Conservation (phyloP, 1,140 invertebrate species). For the Nasonia vitripennis region DNA sequence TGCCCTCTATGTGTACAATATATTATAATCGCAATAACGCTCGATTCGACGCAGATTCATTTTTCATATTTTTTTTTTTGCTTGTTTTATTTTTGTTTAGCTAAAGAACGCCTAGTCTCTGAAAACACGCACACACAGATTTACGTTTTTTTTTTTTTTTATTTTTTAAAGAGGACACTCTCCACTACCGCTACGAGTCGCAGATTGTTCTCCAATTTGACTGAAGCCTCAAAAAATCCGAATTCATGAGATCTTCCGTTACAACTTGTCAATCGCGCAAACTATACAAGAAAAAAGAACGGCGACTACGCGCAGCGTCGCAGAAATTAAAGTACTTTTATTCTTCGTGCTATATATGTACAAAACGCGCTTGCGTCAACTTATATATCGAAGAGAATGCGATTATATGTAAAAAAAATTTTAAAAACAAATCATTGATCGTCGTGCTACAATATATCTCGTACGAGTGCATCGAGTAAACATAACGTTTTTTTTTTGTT, state of each 20-base stretch:
- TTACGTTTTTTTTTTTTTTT: background rate
- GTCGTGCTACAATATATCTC: background rate
- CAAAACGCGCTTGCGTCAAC: background rate
- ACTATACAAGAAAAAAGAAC: background rate
- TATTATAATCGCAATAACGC: background rate
- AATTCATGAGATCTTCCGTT: background rate
- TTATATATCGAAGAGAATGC: background rate
- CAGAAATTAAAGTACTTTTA: background rate
- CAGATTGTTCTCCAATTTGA: background rate
- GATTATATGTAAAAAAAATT: background rate
- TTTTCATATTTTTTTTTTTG: background rate
- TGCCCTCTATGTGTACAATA: background rate
- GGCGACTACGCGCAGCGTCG: background rate
- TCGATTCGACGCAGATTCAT: background rate
- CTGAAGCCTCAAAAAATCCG: constrained; percentile 44
- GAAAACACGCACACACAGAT: background rate
- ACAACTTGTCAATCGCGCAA: background rate
- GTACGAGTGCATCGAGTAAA: background rate
- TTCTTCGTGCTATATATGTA: background rate
- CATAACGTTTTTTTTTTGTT: background rate
- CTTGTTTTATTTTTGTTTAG: background rate
- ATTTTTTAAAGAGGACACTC: constrained; percentile 7
- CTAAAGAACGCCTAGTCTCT: background rate
- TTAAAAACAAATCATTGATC: background rate
- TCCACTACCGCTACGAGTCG: constrained; percentile 32